Conservation (phyloP, 2,888 invertebrate species). For the Apoda limacodes region DNA sequence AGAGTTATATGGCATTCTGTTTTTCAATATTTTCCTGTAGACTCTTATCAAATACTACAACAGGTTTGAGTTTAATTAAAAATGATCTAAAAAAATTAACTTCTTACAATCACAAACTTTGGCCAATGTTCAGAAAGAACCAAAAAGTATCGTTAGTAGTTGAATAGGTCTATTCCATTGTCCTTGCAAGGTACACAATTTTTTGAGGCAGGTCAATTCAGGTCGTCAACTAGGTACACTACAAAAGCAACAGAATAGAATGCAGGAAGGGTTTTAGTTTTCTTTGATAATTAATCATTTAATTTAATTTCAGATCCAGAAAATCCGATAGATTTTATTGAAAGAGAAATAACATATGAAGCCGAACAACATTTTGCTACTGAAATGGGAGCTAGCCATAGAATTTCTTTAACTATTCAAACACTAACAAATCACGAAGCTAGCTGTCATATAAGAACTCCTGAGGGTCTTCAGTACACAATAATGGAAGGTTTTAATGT, state of each 20-base stretch:
- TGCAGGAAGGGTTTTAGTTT: neutral
- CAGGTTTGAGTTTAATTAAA: too few relatives aligned
- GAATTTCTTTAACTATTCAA: constrained; percentile 28
- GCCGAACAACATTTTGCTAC: constrained; percentile 12
- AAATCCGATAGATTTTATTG: constrained; percentile 11
- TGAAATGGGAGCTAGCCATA: constrained; percentile 20
- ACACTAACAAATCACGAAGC: constrained; percentile 24
- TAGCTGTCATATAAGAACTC: constrained; percentile 36
- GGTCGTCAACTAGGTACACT: too few relatives aligned
- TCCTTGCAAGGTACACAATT: too few relatives aligned
- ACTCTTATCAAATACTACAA: too few relatives aligned
- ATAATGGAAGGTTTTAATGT: constrained; percentile 29
- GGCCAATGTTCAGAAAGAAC: too few relatives aligned
- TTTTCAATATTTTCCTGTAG: too few relatives aligned
- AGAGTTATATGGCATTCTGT: too few relatives aligned
- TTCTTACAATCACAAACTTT: too few relatives aligned
- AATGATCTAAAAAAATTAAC: too few relatives aligned
- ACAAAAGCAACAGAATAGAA: neutral
- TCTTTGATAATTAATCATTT: constrained; percentile 1
- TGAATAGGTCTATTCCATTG: too few relatives aligned
- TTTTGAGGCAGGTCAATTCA: too few relatives aligned
- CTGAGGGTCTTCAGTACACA: constrained; percentile 29
- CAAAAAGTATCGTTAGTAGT: too few relatives aligned
- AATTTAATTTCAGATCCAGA: constrained; percentile 9
- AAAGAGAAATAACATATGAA: constrained; percentile 17